A percentile compares a stretch with the other conserved stretches of the same genome.
Conservation (phyloP, 2,797 vertebrate species). For the Phataginus tetradactyla region DNA sequence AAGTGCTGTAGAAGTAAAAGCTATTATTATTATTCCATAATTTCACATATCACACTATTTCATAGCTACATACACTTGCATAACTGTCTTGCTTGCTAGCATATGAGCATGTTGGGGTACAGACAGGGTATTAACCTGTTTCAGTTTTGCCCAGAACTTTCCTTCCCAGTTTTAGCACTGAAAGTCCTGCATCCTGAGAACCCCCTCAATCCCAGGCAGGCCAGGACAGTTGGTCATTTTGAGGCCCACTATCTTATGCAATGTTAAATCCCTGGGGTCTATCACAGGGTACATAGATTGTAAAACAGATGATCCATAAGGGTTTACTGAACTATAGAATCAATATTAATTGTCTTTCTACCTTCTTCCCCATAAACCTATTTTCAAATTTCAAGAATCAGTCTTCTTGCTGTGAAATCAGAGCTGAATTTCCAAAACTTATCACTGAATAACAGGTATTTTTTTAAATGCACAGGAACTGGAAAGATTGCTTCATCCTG, state of each 20-base stretch:
- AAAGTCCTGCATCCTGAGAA: background rate
- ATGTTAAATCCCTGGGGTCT: background rate
- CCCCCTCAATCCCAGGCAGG: background rate
- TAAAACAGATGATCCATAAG: background rate
- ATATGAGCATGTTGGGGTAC: background rate
- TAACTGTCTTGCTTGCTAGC: background rate
- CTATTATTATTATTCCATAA: background rate
- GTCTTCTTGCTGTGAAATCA: background rate
- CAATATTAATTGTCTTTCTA: background rate
- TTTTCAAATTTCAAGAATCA: slow-evolving; percentile 32
- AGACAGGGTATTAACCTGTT: background rate
- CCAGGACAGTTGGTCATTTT: background rate
- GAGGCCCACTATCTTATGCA: background rate
- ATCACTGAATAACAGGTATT: background rate
- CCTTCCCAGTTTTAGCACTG: background rate
- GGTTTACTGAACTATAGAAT: background rate
- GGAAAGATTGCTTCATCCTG: background rate
- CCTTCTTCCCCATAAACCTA: background rate
- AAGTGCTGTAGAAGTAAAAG: background rate
- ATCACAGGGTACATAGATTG: background rate
- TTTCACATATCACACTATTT: background rate
- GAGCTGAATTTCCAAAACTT: slow-evolving; percentile 34
- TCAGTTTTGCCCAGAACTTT: background rate
- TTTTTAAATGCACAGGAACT: background rate
- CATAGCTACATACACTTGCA: background rate